Conservation (phyloP, 2,797 vertebrate genomes). For the Prionace glauca region DNA sequence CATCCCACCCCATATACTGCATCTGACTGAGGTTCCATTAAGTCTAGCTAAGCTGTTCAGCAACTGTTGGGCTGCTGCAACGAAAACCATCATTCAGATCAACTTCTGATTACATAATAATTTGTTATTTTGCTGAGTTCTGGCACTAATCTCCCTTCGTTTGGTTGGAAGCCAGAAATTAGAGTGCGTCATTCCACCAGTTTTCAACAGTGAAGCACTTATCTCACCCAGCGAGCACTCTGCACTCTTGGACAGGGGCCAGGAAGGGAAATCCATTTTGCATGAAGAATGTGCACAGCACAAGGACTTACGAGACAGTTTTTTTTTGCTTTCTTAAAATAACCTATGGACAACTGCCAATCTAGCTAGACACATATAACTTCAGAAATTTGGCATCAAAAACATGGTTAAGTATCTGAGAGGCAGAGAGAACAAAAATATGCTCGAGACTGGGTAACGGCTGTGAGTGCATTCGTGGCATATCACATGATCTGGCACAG, state of each 20-base stretch:
- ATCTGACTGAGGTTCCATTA: constrained; percentile 27
- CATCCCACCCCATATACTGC: constrained; percentile 41
- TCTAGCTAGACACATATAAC: constrained; percentile 56
- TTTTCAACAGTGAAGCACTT: constrained; percentile 65
- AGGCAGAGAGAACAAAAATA: constrained; percentile 45
- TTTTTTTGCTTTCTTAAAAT: constrained; percentile 71
- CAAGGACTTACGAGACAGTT: constrained; percentile 53
- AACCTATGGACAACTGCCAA: constrained; percentile 66
- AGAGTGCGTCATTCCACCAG: constrained; percentile 71
- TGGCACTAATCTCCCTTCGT: constrained; percentile 66
- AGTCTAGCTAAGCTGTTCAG: constrained; percentile 21
- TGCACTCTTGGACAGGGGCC: constrained; percentile 70
- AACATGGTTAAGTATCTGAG: constrained; percentile 54
- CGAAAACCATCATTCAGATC: constrained; percentile 38
- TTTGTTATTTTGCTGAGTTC: constrained; percentile 74
- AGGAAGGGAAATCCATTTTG: constrained; percentile 87
- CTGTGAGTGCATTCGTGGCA: constrained; percentile 75
- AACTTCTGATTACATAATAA: constrained; percentile 63
- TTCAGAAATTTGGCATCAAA: constrained; percentile 56
- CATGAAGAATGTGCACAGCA: constrained; percentile 77
- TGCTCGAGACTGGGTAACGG: constrained; percentile 63
- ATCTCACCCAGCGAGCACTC: constrained; percentile 66
- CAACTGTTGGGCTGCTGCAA: constrained; percentile 35
- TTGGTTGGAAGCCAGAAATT: constrained; percentile 73
- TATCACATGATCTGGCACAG: constrained; percentile 69